Percentiles rank a stretch among this genome's conserved stretches.
These are phyloP conservation scores for Heliocidaris erythrogramma DNA, from an alignment of 35 echinoderm and acorn worm species.

Conservation along the genomic window DNA sequence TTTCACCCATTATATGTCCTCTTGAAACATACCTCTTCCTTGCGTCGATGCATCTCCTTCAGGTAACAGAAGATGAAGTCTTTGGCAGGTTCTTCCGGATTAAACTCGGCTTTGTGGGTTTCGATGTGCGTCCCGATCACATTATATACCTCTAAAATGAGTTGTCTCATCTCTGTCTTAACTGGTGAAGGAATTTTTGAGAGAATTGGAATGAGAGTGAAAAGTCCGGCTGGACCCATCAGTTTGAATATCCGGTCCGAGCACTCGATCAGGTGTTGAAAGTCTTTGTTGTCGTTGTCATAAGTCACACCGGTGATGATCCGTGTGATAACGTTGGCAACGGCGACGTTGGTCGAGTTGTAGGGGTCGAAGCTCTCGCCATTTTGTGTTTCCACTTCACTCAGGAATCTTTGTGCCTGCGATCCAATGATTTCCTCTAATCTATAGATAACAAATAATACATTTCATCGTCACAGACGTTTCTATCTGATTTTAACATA, in stretches of 20 bases:
- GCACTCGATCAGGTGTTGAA: neutral
- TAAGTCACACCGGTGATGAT: slow-evolving; percentile 8
- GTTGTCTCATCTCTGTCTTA: neutral
- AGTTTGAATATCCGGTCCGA: neutral
- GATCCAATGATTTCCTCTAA: neutral
- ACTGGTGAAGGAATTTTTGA: neutral
- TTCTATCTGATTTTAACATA: no score
- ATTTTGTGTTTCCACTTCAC: neutral
- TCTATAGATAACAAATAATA: neutral
- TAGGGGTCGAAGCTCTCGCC: neutral
- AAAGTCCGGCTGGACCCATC: neutral
- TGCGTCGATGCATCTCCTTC: neutral
- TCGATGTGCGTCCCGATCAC: neutral
- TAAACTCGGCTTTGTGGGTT: neutral
- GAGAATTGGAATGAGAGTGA: neutral
- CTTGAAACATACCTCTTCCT: neutral
- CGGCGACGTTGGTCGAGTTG: neutral
- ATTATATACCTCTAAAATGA: neutral
- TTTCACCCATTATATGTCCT: no score
- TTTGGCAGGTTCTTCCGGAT: neutral
- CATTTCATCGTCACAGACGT: neutral
- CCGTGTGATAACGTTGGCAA: slow-evolving; percentile 12
- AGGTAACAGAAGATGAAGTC: neutral
- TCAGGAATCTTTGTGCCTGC: neutral
- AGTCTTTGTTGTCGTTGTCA: neutral